These are phyloP conservation scores for Eulemur rubriventer DNA, from an alignment of 2,797 vertebrate species.

Conservation along the genomic window DNA sequence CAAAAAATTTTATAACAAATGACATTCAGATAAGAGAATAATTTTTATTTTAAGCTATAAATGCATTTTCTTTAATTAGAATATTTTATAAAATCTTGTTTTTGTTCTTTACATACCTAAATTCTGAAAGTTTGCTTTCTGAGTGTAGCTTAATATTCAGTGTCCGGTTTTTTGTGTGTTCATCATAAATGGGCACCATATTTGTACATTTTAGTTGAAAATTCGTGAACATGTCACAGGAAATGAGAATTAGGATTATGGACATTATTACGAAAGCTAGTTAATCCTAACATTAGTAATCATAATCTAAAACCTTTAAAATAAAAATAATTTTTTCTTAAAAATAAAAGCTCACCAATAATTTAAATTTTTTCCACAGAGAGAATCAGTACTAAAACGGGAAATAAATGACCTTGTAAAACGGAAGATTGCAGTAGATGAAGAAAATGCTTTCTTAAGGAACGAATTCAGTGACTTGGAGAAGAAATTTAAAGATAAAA, in stretches of 20 bases:
- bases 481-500: constrained; percentile 91
- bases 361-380: constrained; percentile 82
- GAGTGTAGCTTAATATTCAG: not conserved
- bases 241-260: not conserved
- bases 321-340: constrained; percentile 28
- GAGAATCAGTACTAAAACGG: constrained; percentile 87
- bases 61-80: constrained; percentile 44
- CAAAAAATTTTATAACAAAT: constrained; percentile 16
- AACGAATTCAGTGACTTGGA: constrained; percentile 90
- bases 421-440: constrained; percentile 86
- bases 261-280: not conserved
- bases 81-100: constrained; percentile 15
- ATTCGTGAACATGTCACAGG: not conserved
- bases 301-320: constrained; percentile 20
- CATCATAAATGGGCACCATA: not conserved
- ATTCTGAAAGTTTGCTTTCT: constrained; percentile 29
- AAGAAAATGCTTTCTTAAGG: constrained; percentile 89
- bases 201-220: not conserved
- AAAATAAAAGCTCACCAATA: not conserved
- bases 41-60: not conserved
- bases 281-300: not conserved
- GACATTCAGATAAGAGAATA: not conserved
- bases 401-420: constrained; percentile 90
- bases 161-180: not conserved
- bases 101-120: not conserved